phyloP scores from a whole-genome alignment of 2,797 vertebrate genomes.

The Yasuhikotakia modesta region DNA sequence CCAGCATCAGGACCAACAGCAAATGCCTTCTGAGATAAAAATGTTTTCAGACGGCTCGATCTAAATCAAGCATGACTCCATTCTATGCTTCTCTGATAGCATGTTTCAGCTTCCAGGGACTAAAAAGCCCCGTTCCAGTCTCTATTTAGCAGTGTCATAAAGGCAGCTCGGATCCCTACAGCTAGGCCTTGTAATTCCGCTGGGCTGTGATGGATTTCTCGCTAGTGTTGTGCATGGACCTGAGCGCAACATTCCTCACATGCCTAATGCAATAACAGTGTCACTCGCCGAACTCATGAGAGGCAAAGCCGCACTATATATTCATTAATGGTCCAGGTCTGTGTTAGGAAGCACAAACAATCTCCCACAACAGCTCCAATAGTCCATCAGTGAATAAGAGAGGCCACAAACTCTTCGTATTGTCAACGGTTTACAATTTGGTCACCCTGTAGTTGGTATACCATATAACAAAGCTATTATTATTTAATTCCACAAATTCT shows the following conservation, averaged over 20 bases:
- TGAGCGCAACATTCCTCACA: constrained; percentile 73
- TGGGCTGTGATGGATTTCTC: constrained; percentile 57
- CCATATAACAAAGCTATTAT: too few species aligned
- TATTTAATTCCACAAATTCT: too few species aligned
- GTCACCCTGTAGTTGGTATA: neutral
- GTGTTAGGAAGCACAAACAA: constrained; percentile 17
- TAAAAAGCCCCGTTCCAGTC: constrained; percentile 51
- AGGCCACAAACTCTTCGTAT: neutral
- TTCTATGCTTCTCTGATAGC: constrained; percentile 39
- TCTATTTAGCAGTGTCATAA: constrained; percentile 56
- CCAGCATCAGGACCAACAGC: neutral
- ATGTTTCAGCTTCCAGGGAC: constrained; percentile 43
- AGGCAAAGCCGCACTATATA: constrained; percentile 29
- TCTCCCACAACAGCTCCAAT: neutral
- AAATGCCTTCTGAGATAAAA: neutral
- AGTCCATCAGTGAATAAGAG: neutral
- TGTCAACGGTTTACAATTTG: neutral
- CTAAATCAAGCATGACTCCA: constrained; percentile 27
- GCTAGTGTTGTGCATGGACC: constrained; percentile 64
- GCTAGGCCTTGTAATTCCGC: constrained; percentile 60
- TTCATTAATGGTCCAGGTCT: constrained; percentile 32
- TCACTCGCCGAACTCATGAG: constrained; percentile 50
- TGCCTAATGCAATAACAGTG: constrained; percentile 67
- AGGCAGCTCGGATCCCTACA: constrained; percentile 53
- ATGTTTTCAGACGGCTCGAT: constrained; percentile 25